These are phyloP conservation scores for Drosophila serrata DNA, from an alignment of 1,140 invertebrate species.

Conservation along the genomic window DNA sequence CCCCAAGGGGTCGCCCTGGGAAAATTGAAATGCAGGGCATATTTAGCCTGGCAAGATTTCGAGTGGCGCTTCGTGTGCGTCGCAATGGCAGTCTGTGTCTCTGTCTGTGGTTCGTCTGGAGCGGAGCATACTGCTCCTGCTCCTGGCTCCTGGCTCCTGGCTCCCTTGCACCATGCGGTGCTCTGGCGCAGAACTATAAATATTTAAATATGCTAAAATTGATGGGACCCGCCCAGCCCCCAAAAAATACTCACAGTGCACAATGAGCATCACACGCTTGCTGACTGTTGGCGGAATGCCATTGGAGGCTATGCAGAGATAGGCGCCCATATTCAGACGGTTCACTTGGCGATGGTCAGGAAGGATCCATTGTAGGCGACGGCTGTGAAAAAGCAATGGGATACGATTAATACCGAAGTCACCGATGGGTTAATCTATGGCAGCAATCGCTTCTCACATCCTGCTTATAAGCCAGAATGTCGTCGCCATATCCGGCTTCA, in stretches of 20 bases:
- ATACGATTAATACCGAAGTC: constrained; percentile 13
- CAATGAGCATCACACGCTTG: constrained; percentile 94
- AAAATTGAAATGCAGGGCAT: constrained; percentile 80
- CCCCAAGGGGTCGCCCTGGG: constrained; percentile 11
- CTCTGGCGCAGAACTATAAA: constrained; percentile 76
- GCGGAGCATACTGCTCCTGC: constrained; percentile 28
- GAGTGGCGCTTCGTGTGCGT: constrained; percentile 70
- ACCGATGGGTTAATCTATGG: constrained; percentile 16
- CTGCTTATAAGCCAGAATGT: constrained; percentile 17
- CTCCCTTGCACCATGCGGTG: constrained; percentile 55
- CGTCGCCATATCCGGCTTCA: constrained; percentile 3
- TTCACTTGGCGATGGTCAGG: constrained; percentile 93
- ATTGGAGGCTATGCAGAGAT: constrained; percentile 94
- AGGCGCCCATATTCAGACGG: constrained; percentile 95
- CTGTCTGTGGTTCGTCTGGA: constrained; percentile 49
- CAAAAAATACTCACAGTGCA: constrained; percentile 91
- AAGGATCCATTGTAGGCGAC: constrained; percentile 89
- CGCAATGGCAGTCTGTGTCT: constrained; percentile 46
- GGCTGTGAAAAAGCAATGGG: constrained; percentile 84
- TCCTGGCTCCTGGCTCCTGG: neutral
- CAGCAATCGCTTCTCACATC: constrained; percentile 14
- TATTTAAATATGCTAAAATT: constrained; percentile 83
- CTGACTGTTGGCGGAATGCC: constrained; percentile 94
- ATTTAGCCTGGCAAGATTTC: constrained; percentile 75
- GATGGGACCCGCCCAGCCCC: constrained; percentile 53